Conservation (phyloP, 2,113 vertebrate species). For the Spea bombifrons region DNA sequence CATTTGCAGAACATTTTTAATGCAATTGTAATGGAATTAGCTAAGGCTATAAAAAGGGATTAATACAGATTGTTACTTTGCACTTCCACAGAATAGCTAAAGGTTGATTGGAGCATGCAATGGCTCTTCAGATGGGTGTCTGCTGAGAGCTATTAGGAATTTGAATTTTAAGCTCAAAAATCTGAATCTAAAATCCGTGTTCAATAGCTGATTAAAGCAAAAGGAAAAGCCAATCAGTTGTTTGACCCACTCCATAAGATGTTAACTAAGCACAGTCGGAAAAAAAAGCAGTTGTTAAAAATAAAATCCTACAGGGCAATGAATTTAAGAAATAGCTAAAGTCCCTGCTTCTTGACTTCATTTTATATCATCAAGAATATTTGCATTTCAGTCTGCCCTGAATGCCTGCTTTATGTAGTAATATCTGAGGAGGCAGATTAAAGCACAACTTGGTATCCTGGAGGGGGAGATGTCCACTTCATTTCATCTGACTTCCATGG, state of each 20-base stretch:
- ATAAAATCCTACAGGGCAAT: slow-evolving; percentile 5
- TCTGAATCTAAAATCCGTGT: slow-evolving; percentile 41
- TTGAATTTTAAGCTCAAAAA: slow-evolving; percentile 42
- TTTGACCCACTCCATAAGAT: slow-evolving; percentile 19
- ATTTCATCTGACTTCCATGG: slow-evolving; percentile 40
- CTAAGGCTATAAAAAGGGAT: slow-evolving; percentile 43
- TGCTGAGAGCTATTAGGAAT: slow-evolving; percentile 45
- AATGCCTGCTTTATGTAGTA: slow-evolving; percentile 30
- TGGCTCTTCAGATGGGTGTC: slow-evolving; percentile 38
- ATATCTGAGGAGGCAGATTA: slow-evolving; percentile 39
- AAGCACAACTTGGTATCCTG: slow-evolving; percentile 27
- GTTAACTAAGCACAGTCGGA: slow-evolving; percentile 23
- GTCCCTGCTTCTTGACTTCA: slow-evolving; percentile 29
- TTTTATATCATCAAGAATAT: slow-evolving; percentile 33
- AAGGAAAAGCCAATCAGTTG: slow-evolving; percentile 44
- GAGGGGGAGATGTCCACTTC: slow-evolving; percentile 30
- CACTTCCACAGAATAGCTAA: slow-evolving; percentile 35
- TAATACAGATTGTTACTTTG: slow-evolving; percentile 37
- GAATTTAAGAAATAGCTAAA: slow-evolving; percentile 4
- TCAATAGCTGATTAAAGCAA: slow-evolving; percentile 45
- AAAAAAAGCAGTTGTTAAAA: slow-evolving; percentile 16
- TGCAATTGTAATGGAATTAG: slow-evolving; percentile 48
- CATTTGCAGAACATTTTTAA: slow-evolving; percentile 45
- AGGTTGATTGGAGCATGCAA: slow-evolving; percentile 41
- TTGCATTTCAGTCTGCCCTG: slow-evolving; percentile 34